Evolutionary conservation across 2,888 invertebrate genomes (phyloP).

Genomic region (Pelosia muscerda): DNA sequence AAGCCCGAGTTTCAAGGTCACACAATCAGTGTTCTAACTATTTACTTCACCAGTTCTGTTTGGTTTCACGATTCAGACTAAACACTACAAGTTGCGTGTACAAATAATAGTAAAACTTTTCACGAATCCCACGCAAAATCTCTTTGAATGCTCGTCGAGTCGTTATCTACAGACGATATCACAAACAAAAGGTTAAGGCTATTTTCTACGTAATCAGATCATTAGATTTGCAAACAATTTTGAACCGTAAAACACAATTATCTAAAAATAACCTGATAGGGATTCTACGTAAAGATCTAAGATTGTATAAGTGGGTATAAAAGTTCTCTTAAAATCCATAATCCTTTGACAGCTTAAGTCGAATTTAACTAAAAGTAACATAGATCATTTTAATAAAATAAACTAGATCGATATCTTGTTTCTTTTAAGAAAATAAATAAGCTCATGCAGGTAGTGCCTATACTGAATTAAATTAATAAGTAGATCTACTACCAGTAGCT

Average conservation of each 20-base stretch:
- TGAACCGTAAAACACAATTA: not conserved
- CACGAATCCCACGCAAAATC: slow-evolving; percentile 7
- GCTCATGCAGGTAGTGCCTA: too few relatives aligned
- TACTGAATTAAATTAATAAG: too few relatives aligned
- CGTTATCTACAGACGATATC: slow-evolving; percentile 7
- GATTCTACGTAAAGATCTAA: not conserved
- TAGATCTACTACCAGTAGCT: too few relatives aligned
- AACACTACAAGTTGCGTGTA: slow-evolving; percentile 19
- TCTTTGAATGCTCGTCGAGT: not conserved
- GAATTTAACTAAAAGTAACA: too few relatives aligned
- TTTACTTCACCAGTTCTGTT: slow-evolving; percentile 16
- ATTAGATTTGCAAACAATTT: not conserved
- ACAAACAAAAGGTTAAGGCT: not conserved
- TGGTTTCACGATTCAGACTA: slow-evolving; percentile 19
- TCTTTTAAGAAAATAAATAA: too few relatives aligned
- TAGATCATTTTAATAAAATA: too few relatives aligned
- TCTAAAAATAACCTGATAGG: not conserved
- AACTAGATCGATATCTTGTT: too few relatives aligned
- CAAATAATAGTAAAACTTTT: slow-evolving; percentile 22
- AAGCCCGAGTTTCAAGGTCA: not conserved
- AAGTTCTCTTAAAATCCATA: too few relatives aligned
- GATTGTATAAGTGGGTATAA: too few relatives aligned
- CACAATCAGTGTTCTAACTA: not conserved
- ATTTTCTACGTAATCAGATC: not conserved
- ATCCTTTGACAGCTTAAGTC: too few relatives aligned